phyloP scores from a whole-genome alignment of 2,113 vertebrate genomes.

The Nycticebus coucang region DNA sequence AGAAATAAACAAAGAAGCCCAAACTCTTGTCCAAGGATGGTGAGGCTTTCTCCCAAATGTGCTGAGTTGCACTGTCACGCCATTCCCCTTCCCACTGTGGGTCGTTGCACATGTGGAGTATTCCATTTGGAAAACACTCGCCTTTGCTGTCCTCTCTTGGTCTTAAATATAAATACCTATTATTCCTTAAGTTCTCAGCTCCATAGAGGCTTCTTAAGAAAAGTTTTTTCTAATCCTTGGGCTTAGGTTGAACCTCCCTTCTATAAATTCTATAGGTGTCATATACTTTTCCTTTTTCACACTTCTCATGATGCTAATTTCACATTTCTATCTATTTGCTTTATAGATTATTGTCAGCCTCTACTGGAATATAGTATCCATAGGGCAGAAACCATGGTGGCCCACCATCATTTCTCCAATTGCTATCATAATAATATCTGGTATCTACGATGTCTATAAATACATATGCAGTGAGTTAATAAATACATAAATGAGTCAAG shows the following conservation, averaged over 20 bases:
- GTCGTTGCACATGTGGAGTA: fast-evolving
- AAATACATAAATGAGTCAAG: neutral
- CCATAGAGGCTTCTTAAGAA: neutral
- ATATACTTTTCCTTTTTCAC: neutral
- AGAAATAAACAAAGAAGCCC: neutral
- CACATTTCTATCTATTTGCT: neutral
- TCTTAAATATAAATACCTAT: neutral
- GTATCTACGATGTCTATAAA: neutral
- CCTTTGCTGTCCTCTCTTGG: neutral
- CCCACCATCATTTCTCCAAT: neutral
- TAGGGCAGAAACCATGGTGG: neutral
- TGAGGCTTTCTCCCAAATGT: neutral
- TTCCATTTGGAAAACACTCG: neutral
- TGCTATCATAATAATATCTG: neutral
- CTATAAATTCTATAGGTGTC: neutral
- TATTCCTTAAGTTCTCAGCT: neutral
- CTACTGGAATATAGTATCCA: neutral
- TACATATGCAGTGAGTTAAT: neutral
- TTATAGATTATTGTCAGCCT: neutral
- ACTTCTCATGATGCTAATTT: neutral
- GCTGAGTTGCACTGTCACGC: neutral
- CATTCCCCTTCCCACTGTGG: neutral
- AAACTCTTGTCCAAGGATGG: neutral
- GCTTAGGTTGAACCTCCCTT: neutral
- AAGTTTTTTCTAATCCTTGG: neutral